These are phyloP conservation scores for Cybosia mesomella DNA, from an alignment of 2,888 invertebrate genomes.

Conservation along the genomic window DNA sequence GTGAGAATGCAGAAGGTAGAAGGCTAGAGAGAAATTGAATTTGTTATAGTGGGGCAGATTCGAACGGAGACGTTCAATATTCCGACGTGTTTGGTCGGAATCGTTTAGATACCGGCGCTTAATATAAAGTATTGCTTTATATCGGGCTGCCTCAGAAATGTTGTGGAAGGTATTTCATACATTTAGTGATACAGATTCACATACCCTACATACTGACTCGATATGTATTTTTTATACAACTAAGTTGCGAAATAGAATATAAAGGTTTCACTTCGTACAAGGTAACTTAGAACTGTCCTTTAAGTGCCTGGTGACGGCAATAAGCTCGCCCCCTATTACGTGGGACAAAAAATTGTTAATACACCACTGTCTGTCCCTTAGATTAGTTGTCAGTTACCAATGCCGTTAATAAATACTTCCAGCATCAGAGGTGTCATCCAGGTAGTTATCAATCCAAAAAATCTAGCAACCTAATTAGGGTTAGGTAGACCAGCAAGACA, in stretches of 20 bases:
- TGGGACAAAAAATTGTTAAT: background rate
- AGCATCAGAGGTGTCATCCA: background rate
- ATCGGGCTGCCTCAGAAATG: constrained; percentile 4
- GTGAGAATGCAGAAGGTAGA: background rate
- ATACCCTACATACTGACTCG: background rate
- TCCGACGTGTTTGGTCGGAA: constrained; percentile 37
- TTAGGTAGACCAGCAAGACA: too few species aligned
- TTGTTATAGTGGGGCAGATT: constrained; percentile 31
- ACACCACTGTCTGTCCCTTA: too few species aligned
- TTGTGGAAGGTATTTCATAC: constrained; percentile 11
- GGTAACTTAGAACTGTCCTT: background rate
- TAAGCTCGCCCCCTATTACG: background rate
- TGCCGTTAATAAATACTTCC: too few species aligned
- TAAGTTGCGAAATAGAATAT: background rate
- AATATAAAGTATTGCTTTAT: constrained; percentile 26
- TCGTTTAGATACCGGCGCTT: constrained; percentile 30
- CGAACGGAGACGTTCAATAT: constrained; percentile 40
- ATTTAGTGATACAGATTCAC: background rate
- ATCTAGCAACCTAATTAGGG: too few species aligned
- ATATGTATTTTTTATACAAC: background rate
- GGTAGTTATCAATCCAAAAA: background rate
- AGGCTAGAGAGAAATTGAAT: constrained; percentile 36
- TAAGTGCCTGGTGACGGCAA: background rate
- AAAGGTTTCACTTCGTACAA: background rate
- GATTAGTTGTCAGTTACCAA: too few species aligned